phyloP scores from a whole-genome alignment of 2,888 invertebrate species.

The Rotaria macrura region DNA sequence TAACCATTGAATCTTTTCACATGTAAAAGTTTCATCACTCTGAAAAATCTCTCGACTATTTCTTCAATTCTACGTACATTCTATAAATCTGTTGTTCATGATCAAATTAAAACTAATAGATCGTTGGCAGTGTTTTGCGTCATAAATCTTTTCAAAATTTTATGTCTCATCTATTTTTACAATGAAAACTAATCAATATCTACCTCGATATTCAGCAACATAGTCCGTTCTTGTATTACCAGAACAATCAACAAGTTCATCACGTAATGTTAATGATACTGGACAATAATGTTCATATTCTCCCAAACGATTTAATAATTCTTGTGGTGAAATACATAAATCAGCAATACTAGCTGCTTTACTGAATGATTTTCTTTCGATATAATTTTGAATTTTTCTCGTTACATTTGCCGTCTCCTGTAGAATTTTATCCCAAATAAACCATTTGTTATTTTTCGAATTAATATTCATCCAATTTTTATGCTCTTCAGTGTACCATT shows the following conservation, averaged over 20 bases:
- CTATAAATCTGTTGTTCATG: too few relatives aligned
- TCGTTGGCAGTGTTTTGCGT: too few relatives aligned
- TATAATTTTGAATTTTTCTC: conserved; percentile 45
- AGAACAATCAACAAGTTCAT: conserved; percentile 48
- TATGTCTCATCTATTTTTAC: too few relatives aligned
- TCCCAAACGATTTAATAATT: conserved; percentile 46
- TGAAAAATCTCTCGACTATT: too few relatives aligned
- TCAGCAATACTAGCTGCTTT: conserved; percentile 47
- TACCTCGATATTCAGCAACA: conserved; percentile 49
- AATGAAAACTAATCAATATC: conserved; percentile 46
- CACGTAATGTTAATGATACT: conserved; percentile 44
- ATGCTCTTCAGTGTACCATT: conserved; percentile 46
- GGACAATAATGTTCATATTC: conserved; percentile 49
- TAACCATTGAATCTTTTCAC: too few relatives aligned
- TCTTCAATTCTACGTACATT: too few relatives aligned
- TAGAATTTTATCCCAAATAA: conserved; percentile 44
- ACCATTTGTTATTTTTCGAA: conserved; percentile 47
- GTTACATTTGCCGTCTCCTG: conserved; percentile 42
- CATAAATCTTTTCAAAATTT: too few relatives aligned
- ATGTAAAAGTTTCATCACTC: too few relatives aligned
- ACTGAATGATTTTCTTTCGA: conserved; percentile 39
- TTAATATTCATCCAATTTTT: conserved; percentile 42
- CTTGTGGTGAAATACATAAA: conserved; percentile 48
- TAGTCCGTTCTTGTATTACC: conserved; percentile 40
- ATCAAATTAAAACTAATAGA: too few relatives aligned